Percentiles rank a stretch among this genome's conserved stretches.
Conservation (phyloP, 2,113 vertebrate species). For the Rattus norvegicus region DNA sequence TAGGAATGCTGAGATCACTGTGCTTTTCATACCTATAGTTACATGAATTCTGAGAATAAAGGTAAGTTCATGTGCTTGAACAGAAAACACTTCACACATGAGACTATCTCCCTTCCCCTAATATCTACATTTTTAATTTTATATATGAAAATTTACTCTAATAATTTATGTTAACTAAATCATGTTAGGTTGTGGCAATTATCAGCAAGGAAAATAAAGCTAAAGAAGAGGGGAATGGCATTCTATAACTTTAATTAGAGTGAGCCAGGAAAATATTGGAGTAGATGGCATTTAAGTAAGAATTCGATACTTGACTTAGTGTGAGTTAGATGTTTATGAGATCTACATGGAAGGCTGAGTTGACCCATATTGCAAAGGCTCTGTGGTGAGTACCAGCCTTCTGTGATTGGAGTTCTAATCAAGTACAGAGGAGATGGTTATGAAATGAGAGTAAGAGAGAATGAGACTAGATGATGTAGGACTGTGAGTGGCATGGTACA, state of each 20-base stretch:
- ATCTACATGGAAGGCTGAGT: background rate
- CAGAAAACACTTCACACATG: background rate
- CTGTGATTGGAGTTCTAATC: background rate
- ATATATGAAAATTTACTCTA: background rate
- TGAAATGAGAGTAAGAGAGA: background rate
- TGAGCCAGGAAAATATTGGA: background rate
- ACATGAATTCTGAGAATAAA: background rate
- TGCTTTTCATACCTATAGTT: background rate
- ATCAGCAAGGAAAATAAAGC: background rate
- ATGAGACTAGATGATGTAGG: background rate
- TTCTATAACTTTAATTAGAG: background rate
- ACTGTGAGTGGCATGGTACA: background rate
- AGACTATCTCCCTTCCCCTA: background rate
- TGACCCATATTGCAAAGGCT: constrained; percentile 29
- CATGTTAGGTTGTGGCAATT: background rate
- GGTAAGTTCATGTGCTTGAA: background rate
- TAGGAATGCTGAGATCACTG: background rate
- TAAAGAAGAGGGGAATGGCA: background rate
- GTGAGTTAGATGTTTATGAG: background rate
- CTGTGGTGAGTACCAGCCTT: background rate
- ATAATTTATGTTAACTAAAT: background rate
- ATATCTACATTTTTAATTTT: background rate
- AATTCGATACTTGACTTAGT: background rate
- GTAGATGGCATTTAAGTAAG: constrained; percentile 40
- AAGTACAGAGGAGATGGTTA: background rate